These are phyloP conservation scores for Pavo muticus DNA, from an alignment of 2,113 vertebrate species.

Conservation along the genomic window DNA sequence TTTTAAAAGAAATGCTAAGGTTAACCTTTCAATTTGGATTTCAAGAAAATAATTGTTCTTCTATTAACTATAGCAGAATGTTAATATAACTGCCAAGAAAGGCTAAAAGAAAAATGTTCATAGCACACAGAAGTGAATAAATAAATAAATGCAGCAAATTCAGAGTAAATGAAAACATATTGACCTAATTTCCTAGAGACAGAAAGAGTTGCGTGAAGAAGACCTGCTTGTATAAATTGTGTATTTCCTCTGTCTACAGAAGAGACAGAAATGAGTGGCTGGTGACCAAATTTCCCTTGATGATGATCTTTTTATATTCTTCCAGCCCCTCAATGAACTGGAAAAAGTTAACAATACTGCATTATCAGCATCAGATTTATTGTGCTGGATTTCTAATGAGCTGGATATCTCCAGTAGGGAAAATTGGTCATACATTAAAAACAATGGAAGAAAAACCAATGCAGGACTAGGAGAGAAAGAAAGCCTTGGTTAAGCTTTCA, in stretches of 20 bases:
- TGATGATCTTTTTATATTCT: not conserved
- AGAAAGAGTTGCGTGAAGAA: slow-evolving; percentile 1
- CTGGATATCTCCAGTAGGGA: not conserved
- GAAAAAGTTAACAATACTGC: not conserved
- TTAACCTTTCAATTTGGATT: slow-evolving; percentile 54
- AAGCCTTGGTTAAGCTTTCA: not conserved
- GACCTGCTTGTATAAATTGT: slow-evolving; percentile 30
- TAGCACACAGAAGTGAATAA: not conserved
- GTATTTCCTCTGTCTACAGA: not conserved
- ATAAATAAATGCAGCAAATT: slow-evolving; percentile 27
- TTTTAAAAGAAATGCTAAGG: slow-evolving; percentile 16
- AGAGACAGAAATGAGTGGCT: not conserved
- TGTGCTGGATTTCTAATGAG: not conserved
- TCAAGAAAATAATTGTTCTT: slow-evolving; percentile 33
- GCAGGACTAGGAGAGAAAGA: not conserved
- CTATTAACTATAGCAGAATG: slow-evolving; percentile 45
- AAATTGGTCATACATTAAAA: not conserved
- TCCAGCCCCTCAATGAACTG: not conserved
- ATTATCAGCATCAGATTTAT: slow-evolving; percentile 8
- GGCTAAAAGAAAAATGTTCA: slow-evolving; percentile 38
- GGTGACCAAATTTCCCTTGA: not conserved
- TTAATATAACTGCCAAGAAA: slow-evolving; percentile 45
- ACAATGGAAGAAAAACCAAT: not conserved
- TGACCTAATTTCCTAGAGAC: slow-evolving; percentile 42
- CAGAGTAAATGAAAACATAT: slow-evolving; percentile 39